Base-by-base conservation (phyloP, 2,888 invertebrate genomes). In the Acrobasis suavella region DNA sequence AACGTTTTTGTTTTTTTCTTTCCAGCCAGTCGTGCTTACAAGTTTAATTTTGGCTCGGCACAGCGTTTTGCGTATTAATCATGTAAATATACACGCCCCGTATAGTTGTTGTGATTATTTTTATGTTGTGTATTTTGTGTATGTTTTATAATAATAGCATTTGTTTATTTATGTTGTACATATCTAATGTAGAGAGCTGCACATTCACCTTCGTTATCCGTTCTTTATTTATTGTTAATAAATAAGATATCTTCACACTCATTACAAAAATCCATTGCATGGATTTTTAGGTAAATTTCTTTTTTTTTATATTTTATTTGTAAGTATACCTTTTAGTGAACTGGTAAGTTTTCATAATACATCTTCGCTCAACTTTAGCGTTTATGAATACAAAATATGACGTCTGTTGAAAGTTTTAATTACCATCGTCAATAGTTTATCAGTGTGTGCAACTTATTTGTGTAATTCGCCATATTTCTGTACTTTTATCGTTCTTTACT, bases 1-100 rank as follows among this genome's bases (percentile, higher is more conserved):
- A 76, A 68, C 73, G 77, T 78, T 73, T 75, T 77, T 77, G 66
- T 67, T 70, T 66, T n/a, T 55, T 55, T 39, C 38, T 50, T 62
- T 62, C 55, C 62, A 67, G 68, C 68, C 65, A 61, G 61, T 58
- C 66, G 65, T 67, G 52, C 51, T 62, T 65, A 50, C 49, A 37
- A 50, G 22, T 63, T 70, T 69, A 64, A 64, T 66, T 65, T 70
- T 73, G 69, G 32, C 32, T 32, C 69, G 65, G 72, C 73, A 74
- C 73, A 71, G 60, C 69, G 73, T 74, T 66, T 71, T 75, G 65
- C 65, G 62, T 62, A 67, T 70, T 68, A 68, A 69, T 67, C 58
- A 37, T 66, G 65, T 66, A 66, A 51, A 66, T 66, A 66, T 56
- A 62, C 62, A 17, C 52, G 54, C 58, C 58, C 46, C 42, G 16